Evolutionary conservation across 2,888 invertebrate species (phyloP).

Genomic region (Xylophagus ater): DNA sequence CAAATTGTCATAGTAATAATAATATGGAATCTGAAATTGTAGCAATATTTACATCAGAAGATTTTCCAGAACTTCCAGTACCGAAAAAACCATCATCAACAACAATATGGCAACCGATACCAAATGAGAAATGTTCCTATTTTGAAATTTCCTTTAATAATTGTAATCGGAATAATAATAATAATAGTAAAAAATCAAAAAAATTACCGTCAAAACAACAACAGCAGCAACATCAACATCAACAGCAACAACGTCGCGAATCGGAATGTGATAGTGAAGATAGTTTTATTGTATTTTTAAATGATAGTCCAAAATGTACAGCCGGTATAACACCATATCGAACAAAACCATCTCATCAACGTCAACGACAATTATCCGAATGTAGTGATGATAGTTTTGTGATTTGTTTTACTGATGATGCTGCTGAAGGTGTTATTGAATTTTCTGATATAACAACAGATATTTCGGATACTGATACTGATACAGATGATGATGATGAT

Average conservation of each 20-base stretch:
- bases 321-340: too few relatives aligned
- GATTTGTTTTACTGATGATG: conserved; percentile 21
- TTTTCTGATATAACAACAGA: background rate
- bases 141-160: too few relatives aligned
- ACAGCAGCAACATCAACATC: too few relatives aligned
- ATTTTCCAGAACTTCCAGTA: conserved; percentile 20
- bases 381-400: conserved; percentile 25
- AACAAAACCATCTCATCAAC: conserved; percentile 4
- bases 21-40: too few relatives aligned
- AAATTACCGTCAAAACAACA: too few relatives aligned
- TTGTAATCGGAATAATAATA: too few relatives aligned
- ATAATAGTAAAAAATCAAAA: too few relatives aligned
- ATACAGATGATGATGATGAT: conserved; percentile 8
- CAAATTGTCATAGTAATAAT: too few relatives aligned
- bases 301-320: conserved; percentile 6
- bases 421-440: conserved; percentile 15
- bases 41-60: conserved; percentile 20
- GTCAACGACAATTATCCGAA: conserved; percentile 23
- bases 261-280: conserved; percentile 15
- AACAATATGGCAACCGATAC: background rate
- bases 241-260: too few relatives aligned
- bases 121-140: background rate
- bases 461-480: conserved; percentile 7
- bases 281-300: conserved; percentile 17
- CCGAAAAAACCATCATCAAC: conserved; percentile 12